Evolutionary conservation across 2,113 vertebrate genomes (phyloP), one percentile per base, ranked within the genome.

Genomic region (Daubentonia madagascariensis): DNA sequence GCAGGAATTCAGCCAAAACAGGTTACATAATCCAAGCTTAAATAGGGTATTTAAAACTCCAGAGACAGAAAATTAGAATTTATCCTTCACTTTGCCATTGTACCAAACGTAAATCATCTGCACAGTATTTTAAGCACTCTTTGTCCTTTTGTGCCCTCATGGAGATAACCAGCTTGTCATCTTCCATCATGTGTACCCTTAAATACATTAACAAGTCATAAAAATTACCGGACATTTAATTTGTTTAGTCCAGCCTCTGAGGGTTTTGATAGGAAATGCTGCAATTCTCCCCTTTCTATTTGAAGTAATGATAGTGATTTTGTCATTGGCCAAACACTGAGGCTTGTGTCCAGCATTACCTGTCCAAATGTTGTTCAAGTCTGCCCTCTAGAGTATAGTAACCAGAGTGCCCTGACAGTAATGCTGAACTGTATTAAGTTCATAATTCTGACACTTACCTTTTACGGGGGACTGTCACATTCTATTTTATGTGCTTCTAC

Each of bases 311-410:
- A 32, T 50, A 59, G 37, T 57, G n/a, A 79, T 76, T 84, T 90
- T 65, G 35, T 90, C 50, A 8, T 52, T 61, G 18, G 30, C 35
- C 52, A 16, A 50, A 14, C 6, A 22, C 37, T 6, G 22, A 83
- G 35, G 23, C 25, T 78, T 2, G 32, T 0, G 72, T 18, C 28
- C 3, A 5, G 10, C 12, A n/a, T 54, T 20, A 72, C 20, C 20
- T 35, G 8, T 84, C 37, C 70, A 85, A 87, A 59, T 10, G 32
- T 45, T 13, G 43, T 32, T 92, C 50, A 94, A 91, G 70, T 63
- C 88, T 97, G 85, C 96, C 93, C 76, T 37, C 96, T 96, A 78
- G 87, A 89, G 89, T 35, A 52, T 2, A 94, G 48, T 18, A 81
- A 75, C 37, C 45, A 52, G 59, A 78, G 12, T 78, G 91, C 40